These are phyloP conservation scores for Ruditapes philippinarum DNA, from an alignment of 1,140 invertebrate genomes.

Conservation along the genomic window DNA sequence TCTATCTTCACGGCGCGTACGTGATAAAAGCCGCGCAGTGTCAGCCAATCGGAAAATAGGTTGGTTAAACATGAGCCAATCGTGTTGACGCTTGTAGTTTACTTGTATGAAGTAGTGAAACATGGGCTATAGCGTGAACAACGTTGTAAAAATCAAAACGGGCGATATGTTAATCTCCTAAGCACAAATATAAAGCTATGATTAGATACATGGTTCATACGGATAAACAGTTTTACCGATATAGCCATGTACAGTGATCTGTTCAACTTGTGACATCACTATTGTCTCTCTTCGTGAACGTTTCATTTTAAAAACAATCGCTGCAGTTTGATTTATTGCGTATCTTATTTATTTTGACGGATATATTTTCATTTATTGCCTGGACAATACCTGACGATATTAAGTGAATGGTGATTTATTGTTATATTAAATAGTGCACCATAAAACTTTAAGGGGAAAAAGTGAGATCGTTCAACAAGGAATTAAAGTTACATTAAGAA, in stretches of 20 bases:
- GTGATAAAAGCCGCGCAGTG: background rate
- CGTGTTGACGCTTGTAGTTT: slow-evolving; percentile 27
- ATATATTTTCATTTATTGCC: background rate
- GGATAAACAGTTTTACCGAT: slow-evolving; percentile 5
- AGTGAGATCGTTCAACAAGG: background rate
- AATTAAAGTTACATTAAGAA: background rate
- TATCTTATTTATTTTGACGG: slow-evolving; percentile 33
- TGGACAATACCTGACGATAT: background rate
- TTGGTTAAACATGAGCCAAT: slow-evolving; percentile 31
- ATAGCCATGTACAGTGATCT: slow-evolving; percentile 36
- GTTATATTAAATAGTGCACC: background rate
- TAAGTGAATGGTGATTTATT: background rate
- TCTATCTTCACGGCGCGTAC: slow-evolving; percentile 7
- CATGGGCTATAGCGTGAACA: slow-evolving; percentile 58
- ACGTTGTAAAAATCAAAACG: slow-evolving; percentile 53
- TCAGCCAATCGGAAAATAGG: slow-evolving; percentile 56
- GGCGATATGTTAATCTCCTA: slow-evolving; percentile 57
- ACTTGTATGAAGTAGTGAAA: slow-evolving; percentile 46
- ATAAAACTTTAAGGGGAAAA: too few species aligned
- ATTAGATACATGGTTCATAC: slow-evolving; percentile 55
- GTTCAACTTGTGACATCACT: background rate
- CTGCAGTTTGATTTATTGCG: slow-evolving; percentile 13
- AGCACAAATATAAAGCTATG: slow-evolving; percentile 53
- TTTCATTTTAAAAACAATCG: background rate
- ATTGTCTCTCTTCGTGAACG: background rate